Evolutionary conservation across 2,797 vertebrate species (phyloP).

Genomic region (Sylvilagus floridanus): DNA sequence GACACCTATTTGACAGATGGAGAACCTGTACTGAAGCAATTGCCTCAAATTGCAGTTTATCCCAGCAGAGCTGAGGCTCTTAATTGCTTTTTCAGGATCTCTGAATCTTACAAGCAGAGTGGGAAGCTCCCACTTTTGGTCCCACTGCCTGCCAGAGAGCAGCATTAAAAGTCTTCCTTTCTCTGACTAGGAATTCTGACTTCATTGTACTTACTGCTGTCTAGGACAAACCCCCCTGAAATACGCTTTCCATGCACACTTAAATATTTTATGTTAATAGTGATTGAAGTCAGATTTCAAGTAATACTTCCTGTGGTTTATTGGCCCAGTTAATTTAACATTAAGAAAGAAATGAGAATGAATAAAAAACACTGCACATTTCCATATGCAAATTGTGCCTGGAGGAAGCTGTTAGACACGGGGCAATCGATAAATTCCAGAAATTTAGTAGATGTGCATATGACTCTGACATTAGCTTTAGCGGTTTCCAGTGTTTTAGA

Average conservation of each 20-base stretch:
- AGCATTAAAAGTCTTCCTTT: background rate
- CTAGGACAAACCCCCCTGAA: conserved; percentile 24
- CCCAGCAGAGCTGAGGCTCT: background rate
- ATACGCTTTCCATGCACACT: conserved; percentile 57
- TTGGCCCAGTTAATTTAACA: conserved; percentile 84
- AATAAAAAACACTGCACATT: conserved; percentile 75
- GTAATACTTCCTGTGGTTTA: conserved; percentile 81
- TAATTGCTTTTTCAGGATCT: background rate
- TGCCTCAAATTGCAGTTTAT: background rate
- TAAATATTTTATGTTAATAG: conserved; percentile 84
- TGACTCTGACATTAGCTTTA: conserved; percentile 52
- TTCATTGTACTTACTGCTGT: background rate
- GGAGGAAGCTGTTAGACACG: conserved; percentile 73
- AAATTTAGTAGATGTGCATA: conserved; percentile 64
- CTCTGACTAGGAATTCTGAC: background rate
- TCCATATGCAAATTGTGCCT: conserved; percentile 81
- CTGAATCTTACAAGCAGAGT: background rate
- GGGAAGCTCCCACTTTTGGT: background rate
- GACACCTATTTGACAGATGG: background rate
- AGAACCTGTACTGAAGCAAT: background rate
- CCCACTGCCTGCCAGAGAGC: background rate
- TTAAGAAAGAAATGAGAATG: conserved; percentile 78
- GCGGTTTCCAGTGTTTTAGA: conserved; percentile 4
- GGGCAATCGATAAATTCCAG: conserved; percentile 69
- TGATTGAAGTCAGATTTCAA: conserved; percentile 82